These are phyloP conservation scores for Zaprionus ornatus DNA, from an alignment of 1,140 invertebrate species.

Conservation along the genomic window DNA sequence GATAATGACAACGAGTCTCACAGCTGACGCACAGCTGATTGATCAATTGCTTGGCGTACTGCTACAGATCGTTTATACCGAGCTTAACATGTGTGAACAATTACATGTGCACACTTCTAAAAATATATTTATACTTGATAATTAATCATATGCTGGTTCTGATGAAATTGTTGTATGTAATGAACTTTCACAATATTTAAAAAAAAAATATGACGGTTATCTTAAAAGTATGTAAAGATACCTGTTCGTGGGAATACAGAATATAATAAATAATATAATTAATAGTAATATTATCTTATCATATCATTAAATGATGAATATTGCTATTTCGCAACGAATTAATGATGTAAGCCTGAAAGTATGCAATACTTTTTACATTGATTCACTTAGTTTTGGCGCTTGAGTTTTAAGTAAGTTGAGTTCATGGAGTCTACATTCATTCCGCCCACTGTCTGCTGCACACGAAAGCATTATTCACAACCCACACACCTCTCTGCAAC, in stretches of 20 bases:
- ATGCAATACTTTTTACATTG: not conserved
- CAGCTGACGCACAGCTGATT: constrained; percentile 2
- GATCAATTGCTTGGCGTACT: not conserved
- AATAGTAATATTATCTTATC: not conserved
- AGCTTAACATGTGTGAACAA: not conserved
- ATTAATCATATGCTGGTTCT: no score
- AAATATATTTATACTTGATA: not conserved
- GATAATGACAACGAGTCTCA: not conserved
- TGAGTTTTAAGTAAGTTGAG: not conserved
- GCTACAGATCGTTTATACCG: not conserved
- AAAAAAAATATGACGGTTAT: no score
- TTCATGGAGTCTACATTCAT: no score
- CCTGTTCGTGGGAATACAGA: not conserved
- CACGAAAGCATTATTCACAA: not conserved
- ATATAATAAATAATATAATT: not conserved
- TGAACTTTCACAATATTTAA: no score
- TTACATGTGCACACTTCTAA: not conserved
- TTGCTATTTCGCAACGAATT: not conserved
- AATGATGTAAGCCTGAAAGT: not conserved
- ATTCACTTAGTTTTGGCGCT: not conserved
- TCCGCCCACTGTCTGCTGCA: not conserved
- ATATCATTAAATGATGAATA: not conserved
- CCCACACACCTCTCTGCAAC: not conserved
- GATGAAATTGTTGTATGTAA: no score
- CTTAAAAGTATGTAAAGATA: no score